These are phyloP conservation scores for Napeogenes inachia DNA, from an alignment of 2,888 invertebrate species.

Conservation along the genomic window DNA sequence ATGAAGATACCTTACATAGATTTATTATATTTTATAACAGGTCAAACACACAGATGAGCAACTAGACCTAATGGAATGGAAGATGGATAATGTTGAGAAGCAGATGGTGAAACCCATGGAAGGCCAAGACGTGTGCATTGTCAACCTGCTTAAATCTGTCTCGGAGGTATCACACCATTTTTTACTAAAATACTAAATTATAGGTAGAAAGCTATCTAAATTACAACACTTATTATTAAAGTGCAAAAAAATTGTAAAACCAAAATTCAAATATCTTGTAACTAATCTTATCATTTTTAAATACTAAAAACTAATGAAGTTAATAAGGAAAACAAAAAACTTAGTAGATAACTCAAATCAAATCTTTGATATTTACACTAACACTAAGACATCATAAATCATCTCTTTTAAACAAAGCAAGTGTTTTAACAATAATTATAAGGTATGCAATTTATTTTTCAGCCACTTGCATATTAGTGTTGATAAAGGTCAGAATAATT, in stretches of 20 bases:
- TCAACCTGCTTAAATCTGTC: conserved; percentile 85
- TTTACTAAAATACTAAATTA: neutral
- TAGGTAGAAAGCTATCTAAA: too few species aligned
- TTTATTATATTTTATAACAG: conserved; percentile 51
- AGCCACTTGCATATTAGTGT: conserved; percentile 61
- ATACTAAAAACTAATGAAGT: too few species aligned
- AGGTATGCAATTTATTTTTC: conserved; percentile 58
- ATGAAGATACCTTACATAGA: neutral
- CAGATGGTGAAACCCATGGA: conserved; percentile 75
- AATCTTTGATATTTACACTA: neutral
- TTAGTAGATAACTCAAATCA: too few species aligned
- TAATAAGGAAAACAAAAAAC: too few species aligned
- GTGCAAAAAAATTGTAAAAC: too few species aligned
- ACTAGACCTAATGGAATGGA: conserved; percentile 84
- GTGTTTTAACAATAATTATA: conserved; percentile 20
- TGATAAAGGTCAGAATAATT: conserved; percentile 64
- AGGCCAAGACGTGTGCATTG: conserved; percentile 81
- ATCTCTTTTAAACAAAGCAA: neutral
- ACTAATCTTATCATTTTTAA: too few species aligned
- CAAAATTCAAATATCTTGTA: too few species aligned
- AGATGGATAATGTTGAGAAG: conserved; percentile 84
- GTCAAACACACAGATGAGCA: conserved; percentile 85
- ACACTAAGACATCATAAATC: conserved; percentile 1
- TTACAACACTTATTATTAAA: too few species aligned
- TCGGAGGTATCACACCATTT: conserved; percentile 75